Evolutionary conservation across 2,113 vertebrate species (phyloP).

Genomic region (Mesembrinibis cayennensis): DNA sequence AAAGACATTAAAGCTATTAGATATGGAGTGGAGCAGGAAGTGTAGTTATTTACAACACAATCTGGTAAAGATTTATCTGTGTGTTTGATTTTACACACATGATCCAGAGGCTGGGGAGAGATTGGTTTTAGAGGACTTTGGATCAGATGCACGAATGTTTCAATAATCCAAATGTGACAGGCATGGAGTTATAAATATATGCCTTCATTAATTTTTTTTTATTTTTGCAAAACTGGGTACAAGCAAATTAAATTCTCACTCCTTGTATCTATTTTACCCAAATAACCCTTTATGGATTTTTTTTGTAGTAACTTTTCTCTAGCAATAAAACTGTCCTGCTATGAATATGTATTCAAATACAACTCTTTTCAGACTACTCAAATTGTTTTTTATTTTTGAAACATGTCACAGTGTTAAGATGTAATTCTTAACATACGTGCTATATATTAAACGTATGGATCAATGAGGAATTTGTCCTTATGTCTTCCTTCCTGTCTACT

Average conservation of each 20-base stretch:
- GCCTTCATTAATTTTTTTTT: neutral
- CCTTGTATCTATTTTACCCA: neutral
- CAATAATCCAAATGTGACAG: neutral
- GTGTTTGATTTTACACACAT: neutral
- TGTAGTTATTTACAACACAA: neutral
- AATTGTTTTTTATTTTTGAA: neutral
- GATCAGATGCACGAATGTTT: neutral
- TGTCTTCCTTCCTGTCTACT: neutral
- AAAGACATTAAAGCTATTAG: neutral
- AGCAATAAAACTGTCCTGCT: neutral
- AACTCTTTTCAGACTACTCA: neutral
- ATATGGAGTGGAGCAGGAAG: neutral
- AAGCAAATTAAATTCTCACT: neutral
- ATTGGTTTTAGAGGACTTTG: neutral
- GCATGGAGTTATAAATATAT: neutral
- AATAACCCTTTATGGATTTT: neutral
- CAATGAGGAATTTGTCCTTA: neutral
- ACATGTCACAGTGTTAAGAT: neutral
- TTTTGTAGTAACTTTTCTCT: neutral
- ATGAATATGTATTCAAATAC: neutral
- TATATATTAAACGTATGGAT: neutral
- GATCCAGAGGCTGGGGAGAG: neutral
- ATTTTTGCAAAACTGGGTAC: neutral
- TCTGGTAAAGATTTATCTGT: neutral
- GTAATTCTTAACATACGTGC: neutral